Conservation (phyloP, 2,113 vertebrate species). For the Cyanistes caeruleus region DNA sequence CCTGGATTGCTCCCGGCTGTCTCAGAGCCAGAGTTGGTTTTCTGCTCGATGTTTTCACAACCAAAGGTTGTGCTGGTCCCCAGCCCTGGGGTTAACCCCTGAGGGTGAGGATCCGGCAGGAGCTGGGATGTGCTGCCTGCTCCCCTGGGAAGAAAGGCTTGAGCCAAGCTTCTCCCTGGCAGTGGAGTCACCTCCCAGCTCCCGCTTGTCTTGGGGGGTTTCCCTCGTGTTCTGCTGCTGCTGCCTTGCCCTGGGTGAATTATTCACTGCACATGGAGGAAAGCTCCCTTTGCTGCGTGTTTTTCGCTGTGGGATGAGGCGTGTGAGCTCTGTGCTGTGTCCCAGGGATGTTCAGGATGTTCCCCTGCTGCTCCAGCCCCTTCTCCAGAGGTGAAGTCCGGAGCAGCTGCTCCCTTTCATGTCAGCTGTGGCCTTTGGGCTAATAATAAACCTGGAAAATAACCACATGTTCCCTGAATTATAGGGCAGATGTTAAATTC, state of each 20-base stretch:
- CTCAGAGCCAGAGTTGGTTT: neutral
- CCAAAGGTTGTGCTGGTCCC: neutral
- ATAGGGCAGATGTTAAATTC: constrained; percentile 58
- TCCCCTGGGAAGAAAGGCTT: neutral
- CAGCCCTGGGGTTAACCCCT: neutral
- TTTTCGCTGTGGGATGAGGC: neutral
- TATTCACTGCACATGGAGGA: neutral
- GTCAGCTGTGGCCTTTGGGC: neutral
- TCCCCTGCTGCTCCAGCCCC: constrained; percentile 8
- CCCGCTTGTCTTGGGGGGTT: neutral
- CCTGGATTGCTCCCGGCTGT: neutral
- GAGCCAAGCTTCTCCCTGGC: neutral
- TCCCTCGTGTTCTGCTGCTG: neutral
- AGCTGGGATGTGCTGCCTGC: neutral
- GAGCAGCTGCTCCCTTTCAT: constrained; percentile 54
- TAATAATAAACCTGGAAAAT: constrained; percentile 64
- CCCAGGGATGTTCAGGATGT: neutral
- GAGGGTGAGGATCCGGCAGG: neutral
- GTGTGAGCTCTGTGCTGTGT: neutral
- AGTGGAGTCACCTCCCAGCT: neutral
- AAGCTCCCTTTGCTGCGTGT: neutral
- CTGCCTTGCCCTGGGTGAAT: neutral
- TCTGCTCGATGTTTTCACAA: neutral
- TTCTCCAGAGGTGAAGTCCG: constrained; percentile 48
- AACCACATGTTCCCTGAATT: constrained; percentile 49